Conservation (phyloP, 2,888 invertebrate genomes). For the Acrobasis suavella region DNA sequence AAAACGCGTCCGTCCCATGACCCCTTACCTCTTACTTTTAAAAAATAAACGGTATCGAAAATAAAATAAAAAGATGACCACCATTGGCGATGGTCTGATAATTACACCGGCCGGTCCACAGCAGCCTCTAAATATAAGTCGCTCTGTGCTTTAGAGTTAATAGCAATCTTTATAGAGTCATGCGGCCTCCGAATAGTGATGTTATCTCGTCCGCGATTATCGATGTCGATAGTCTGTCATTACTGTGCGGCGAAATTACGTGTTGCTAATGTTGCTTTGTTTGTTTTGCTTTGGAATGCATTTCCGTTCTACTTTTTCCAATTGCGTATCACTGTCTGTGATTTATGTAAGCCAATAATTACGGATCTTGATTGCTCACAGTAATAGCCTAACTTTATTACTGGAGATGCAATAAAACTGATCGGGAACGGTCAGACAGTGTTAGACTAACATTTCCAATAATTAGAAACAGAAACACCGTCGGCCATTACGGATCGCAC, state of each 20-base stretch:
- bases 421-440: conserved; percentile 9
- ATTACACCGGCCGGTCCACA: conserved; percentile 66
- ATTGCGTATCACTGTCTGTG: conserved; percentile 12
- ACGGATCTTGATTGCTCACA: conserved; percentile 14
- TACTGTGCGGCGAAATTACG: conserved; percentile 49
- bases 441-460: conserved; percentile 19
- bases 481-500: conserved; percentile 27
- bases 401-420: conserved; percentile 17
- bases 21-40: conserved; percentile 60
- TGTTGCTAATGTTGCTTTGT: conserved; percentile 38
- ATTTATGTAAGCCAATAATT: conserved; percentile 17
- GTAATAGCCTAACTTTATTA: conserved; percentile 5
- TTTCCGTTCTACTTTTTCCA: conserved; percentile 22
- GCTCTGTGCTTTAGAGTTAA: conserved; percentile 66
- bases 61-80: conserved; percentile 36
- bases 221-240: conserved; percentile 66
- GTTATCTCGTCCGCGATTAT: conserved; percentile 54
- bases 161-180: conserved; percentile 79
- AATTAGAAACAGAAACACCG: conserved; percentile 21
- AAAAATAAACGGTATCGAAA: conserved; percentile 38
- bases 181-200: conserved; percentile 65
- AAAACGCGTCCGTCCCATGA: conserved; percentile 51
- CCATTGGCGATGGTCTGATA: conserved; percentile 69
- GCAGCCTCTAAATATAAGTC: conserved; percentile 68
- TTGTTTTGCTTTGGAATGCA: conserved; percentile 31